Base-by-base conservation (phyloP, 2,113 vertebrate genomes). In the Peromyscus polionotus region DNA sequence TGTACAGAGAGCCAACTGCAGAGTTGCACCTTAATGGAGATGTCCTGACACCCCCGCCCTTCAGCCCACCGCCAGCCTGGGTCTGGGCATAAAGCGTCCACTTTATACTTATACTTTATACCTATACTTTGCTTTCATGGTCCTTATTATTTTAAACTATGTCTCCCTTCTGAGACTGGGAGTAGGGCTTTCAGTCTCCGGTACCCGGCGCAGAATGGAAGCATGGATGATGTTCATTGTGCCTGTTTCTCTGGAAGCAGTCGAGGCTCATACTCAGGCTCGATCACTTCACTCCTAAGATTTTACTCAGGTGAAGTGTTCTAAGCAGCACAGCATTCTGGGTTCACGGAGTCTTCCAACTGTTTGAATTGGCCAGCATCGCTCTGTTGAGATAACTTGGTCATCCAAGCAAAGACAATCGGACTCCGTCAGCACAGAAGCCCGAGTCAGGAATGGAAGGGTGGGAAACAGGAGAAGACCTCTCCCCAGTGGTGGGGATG, bases 221-320 rank as follows among this genome's bases (percentile, higher is more conserved):
- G 24, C 12, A 36, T 26, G 14, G 7, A 39, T n/a, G 16, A 24
- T 51, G 48, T 80, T 63, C 42, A 22, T 2, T 20, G 2, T 45
- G 76, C 24, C 48, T 9, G 2, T 59, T 31, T 70, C 70, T 77
- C 93, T 81, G 45, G 61, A 77, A 31, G 57, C 31, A 22, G 28
- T 45, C 90, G 48, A 65, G 72, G 36, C 73, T 73, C 33, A 17
- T 51, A 28, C 8, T 28, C 33, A 16, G 83, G 59, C 26, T 84
- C 81, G 13, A 14, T 91, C 33, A 75, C 59, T 61, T 93, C n/a
- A 70, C 57, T 36, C 48, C 48, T 10, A 61, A 77, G 39, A 57
- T 95, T 79, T 96, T 63, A 61, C 45, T 51, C 42, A 59, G 80
- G 65, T 51, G 59, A 98, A 88, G 84, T 36, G 72, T n/a, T 90